Evolutionary conservation across 2,113 vertebrate genomes (phyloP).

Genomic region (Leucopsar rothschildi): DNA sequence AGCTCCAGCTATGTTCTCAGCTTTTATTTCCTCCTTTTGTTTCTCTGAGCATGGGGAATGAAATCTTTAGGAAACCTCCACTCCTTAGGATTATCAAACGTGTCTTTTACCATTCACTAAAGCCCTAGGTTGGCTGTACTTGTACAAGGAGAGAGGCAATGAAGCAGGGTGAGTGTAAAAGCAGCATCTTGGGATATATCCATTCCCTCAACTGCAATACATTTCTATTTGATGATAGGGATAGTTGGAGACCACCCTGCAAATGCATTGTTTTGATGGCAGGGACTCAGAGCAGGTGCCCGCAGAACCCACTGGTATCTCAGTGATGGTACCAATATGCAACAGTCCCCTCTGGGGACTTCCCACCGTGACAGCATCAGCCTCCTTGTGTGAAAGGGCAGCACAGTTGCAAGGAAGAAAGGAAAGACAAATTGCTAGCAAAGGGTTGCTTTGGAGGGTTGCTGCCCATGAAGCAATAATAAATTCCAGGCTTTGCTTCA

Average conservation of each 20-base stretch:
- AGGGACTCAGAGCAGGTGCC: not conserved
- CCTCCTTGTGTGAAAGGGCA: not conserved
- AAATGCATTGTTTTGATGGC: not conserved
- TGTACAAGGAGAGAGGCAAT: not conserved
- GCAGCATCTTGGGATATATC: not conserved
- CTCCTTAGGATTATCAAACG: not conserved
- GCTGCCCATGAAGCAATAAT: not conserved
- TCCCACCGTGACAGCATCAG: not conserved
- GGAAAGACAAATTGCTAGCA: accelerated
- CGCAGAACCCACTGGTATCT: not conserved
- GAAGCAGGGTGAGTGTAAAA: not conserved
- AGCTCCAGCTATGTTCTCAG: not conserved
- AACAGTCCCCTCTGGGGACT: not conserved
- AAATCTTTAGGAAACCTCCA: not conserved
- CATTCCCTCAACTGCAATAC: not conserved
- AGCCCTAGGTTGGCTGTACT: not conserved
- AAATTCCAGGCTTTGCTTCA: not conserved
- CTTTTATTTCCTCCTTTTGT: not conserved
- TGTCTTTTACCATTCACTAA: not conserved
- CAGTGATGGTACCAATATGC: not conserved
- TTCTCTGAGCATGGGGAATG: not conserved
- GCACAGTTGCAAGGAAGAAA: not conserved
- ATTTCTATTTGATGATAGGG: not conserved
- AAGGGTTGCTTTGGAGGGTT: accelerated
- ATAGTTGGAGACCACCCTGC: accelerated